Evolutionary conservation across 2,113 vertebrate genomes (phyloP).

Genomic region (Taurulus bubalis): DNA sequence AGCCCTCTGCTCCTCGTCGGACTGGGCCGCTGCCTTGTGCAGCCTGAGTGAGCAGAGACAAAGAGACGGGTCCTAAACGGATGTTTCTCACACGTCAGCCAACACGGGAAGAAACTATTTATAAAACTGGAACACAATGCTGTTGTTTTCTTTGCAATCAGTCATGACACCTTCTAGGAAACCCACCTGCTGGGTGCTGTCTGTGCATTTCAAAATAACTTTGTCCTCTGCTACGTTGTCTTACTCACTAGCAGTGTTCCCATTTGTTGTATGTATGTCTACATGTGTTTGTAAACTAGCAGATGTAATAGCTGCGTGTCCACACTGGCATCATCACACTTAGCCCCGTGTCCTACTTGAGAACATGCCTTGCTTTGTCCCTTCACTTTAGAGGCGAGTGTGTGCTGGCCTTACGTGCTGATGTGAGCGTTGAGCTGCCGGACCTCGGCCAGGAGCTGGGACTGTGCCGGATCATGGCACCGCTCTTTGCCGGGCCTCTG

Average conservation of each 20-base stretch:
- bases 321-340: not conserved
- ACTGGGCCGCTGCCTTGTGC: constrained; percentile 76
- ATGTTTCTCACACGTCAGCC: not conserved
- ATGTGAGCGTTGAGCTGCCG: constrained; percentile 84
- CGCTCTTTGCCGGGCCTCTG: constrained; percentile 88
- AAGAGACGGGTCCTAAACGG: not conserved
- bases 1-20: constrained; percentile 83
- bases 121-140: not conserved
- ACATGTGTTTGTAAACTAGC: not conserved
- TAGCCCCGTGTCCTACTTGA: not conserved
- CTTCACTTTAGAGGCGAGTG: not conserved
- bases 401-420: constrained; percentile 79
- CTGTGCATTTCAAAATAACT: not conserved
- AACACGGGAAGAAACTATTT: not conserved
- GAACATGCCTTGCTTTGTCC: not conserved
- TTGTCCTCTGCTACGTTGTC: not conserved
- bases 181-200: no score
- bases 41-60: constrained; percentile 77
- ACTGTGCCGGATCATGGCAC: constrained; percentile 86
- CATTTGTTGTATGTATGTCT: not conserved
- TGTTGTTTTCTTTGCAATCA: not conserved
- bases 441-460: constrained; percentile 85
- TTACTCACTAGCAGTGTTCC: not conserved
- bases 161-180: not conserved
- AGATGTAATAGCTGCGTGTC: not conserved